phyloP scores from a whole-genome alignment of 2,888 invertebrate genomes.

The Aspidapion aeneum region DNA sequence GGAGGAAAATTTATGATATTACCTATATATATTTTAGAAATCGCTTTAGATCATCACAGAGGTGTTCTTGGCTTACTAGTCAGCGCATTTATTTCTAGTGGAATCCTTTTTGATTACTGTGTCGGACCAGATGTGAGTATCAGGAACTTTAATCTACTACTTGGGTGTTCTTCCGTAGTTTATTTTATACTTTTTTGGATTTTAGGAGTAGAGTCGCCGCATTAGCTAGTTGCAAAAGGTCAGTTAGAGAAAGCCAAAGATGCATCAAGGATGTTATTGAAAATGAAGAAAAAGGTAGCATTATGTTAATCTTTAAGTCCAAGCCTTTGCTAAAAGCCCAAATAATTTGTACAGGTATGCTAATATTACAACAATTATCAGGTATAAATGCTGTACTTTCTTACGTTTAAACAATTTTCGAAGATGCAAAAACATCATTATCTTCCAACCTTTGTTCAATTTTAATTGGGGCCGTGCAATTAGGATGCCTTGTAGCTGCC shows the following conservation, averaged over 20 bases:
- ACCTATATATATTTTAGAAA: slow-evolving; percentile 87
- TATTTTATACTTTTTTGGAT: slow-evolving; percentile 59
- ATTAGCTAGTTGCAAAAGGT: slow-evolving; percentile 60
- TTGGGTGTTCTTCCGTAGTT: slow-evolving; percentile 49
- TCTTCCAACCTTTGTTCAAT: slow-evolving; percentile 67
- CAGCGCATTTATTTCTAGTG: slow-evolving; percentile 67
- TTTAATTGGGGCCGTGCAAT: slow-evolving; percentile 73
- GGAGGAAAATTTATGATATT: slow-evolving; percentile 69
- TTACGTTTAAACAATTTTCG: slow-evolving; percentile 71
- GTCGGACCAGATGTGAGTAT: slow-evolving; percentile 72
- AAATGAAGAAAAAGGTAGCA: slow-evolving; percentile 18
- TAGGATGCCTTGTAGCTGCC: slow-evolving; percentile 70
- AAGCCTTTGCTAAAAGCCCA: slow-evolving; percentile 73
- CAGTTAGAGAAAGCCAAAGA: slow-evolving; percentile 58
- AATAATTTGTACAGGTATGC: slow-evolving; percentile 68
- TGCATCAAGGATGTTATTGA: slow-evolving; percentile 42
- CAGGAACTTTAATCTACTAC: slow-evolving; percentile 55
- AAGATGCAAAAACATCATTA: slow-evolving; percentile 57
- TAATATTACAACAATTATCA: slow-evolving; percentile 79
- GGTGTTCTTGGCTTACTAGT: slow-evolving; percentile 81
- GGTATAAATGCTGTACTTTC: slow-evolving; percentile 81
- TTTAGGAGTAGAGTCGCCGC: slow-evolving; percentile 81
- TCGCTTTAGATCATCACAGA: slow-evolving; percentile 74
- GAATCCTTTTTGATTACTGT: slow-evolving; percentile 65
- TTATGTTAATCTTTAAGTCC: slow-evolving; percentile 48